Conservation (phyloP, 2,888 invertebrate genomes). For the Spilarctia lutea region DNA sequence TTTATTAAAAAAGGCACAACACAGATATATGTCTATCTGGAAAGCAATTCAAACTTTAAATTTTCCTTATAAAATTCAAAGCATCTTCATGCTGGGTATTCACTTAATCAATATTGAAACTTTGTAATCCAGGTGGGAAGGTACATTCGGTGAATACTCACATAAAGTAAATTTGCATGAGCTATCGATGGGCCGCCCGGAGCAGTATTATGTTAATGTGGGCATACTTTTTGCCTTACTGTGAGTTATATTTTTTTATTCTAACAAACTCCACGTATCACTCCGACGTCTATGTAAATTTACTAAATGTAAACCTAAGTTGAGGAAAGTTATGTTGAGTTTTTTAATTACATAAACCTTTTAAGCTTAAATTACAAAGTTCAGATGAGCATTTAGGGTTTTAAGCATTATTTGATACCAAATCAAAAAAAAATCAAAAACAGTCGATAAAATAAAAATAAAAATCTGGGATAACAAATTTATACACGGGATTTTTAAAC, state of each 20-base stretch:
- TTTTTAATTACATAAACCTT: no score
- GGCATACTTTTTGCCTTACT: slow-evolving; percentile 37
- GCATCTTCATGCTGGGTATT: neutral
- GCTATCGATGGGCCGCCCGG: slow-evolving; percentile 37
- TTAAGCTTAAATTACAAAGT: no score
- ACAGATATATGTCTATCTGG: neutral
- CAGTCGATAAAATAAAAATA: no score
- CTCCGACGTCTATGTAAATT: slow-evolving; percentile 9
- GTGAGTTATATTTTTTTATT: slow-evolving; percentile 34
- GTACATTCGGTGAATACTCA: slow-evolving; percentile 50
- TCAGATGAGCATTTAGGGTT: no score
- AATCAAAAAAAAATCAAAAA: no score
- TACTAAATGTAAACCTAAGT: slow-evolving; percentile 14
- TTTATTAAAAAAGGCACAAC: neutral
- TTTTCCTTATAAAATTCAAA: neutral
- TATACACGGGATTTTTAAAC: neutral
- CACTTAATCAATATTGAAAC: neutral
- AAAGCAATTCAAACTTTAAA: neutral
- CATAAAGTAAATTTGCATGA: slow-evolving; percentile 56
- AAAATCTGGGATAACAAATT: no score
- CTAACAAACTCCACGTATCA: slow-evolving; percentile 27
- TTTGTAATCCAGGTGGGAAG: slow-evolving; percentile 8
- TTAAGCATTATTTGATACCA: no score
- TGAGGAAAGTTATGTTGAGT: no score
- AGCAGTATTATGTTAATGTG: slow-evolving; percentile 44